Evolutionary conservation across 2,113 vertebrate genomes (phyloP).

Genomic region (Pelmatolapia mariae): DNA sequence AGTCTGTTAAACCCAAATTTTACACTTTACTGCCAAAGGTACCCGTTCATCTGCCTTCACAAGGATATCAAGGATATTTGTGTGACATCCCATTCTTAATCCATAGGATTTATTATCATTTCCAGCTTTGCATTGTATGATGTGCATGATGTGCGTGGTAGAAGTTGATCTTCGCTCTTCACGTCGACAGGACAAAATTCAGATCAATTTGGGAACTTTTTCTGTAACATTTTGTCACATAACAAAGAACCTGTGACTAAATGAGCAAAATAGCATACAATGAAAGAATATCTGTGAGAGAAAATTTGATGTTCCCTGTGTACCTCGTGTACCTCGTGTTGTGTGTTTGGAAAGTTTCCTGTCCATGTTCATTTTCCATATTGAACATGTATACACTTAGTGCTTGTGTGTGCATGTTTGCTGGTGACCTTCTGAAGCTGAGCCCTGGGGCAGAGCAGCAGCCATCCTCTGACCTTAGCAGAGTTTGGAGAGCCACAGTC

Average conservation of each 20-base stretch:
- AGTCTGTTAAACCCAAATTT: background rate
- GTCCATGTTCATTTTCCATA: background rate
- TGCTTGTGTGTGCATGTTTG: background rate
- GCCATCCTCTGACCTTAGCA: conserved; percentile 44
- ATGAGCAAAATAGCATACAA: background rate
- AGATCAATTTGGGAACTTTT: background rate
- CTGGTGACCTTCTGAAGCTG: conserved; percentile 39
- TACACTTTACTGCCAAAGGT: background rate
- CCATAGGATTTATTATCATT: background rate
- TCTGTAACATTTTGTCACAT: background rate
- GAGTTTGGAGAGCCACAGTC: background rate
- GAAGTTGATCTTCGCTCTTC: background rate
- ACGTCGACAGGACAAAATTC: background rate
- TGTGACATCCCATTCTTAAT: background rate
- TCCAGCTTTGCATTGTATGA: background rate
- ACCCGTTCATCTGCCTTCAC: background rate
- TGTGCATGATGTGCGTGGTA: background rate
- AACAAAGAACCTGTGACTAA: background rate
- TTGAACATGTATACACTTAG: background rate
- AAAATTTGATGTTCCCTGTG: background rate
- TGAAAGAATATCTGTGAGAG: background rate
- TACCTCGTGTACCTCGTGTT: background rate
- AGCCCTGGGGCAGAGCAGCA: conserved; percentile 40
- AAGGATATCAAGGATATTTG: background rate
- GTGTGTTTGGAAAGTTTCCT: background rate